Base-by-base conservation (phyloP, 2,888 invertebrate species). In the Ophion ellenae region DNA sequence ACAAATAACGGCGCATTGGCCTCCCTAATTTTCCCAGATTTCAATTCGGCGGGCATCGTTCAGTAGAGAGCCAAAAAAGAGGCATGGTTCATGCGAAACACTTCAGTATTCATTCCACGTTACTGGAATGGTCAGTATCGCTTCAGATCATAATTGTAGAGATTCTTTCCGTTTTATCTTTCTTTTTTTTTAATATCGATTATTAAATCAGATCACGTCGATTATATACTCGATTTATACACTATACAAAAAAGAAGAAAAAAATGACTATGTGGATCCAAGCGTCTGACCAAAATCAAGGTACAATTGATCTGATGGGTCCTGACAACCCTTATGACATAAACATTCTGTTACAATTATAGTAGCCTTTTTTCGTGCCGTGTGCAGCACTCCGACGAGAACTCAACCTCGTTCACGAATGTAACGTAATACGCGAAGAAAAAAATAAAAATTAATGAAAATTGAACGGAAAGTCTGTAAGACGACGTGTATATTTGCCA, bases 91-190 rank as follows among this genome's bases (percentile, higher is more conserved):
- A 88, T 90, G 14, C 88, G 88, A 87, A 88, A 89, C 36, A 90
- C 88, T 90, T 90, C 92, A 92, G 91, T 92, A 92, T 92, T 92
- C 92, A 92, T 92, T 92, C 92, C 92, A 92, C 86, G 89, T 86
- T 80, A 89, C 86, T 89, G 88, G 88, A 87, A 88, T 87, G 90
- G 86, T 87, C 90, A 84, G 86, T 85, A 85, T 86, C 86, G 80
- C 83, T 87, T 75, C 85, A 86, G 89, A 82, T 86, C 86, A 82
- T 87, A 59, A 78, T 76, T 70, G 59, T 83, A 81, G 77, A 74
- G 28, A 57, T 84, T 79, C 83, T 81, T 81, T 78, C 73, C 45
- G 36, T 20, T 66, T 75, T 69, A 57, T 87, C 76, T 77, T 67
- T 75, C 24, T 73, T 71, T 64, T 85, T 84, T 76, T 66, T 74